Base-by-base conservation (phyloP, 1,140 invertebrate species). In the Zeugodacus cucurbitae region DNA sequence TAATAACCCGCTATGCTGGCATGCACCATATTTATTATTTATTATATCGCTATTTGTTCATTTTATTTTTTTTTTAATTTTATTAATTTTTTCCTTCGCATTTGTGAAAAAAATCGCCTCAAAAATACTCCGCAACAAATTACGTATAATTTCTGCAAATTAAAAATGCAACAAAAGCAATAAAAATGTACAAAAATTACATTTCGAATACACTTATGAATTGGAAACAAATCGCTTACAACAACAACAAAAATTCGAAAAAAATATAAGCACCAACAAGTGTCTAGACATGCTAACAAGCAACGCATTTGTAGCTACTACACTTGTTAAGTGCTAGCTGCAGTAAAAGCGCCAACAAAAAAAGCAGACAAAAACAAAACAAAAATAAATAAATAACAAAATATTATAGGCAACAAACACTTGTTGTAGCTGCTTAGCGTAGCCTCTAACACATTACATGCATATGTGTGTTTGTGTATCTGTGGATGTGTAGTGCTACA, bases 61-160 rank as follows among this genome's bases (percentile, higher is more conserved):
- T 10, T 41, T 8, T 32, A 29, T 32, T 32, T 67, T 67, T n/a
- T 10, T 67, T 11, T 11, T 32, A 34, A 10, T 32, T 32, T 11
- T 26, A 11, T 34, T 14, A 67, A 74, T 74, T 37, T 74, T 67
- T 26, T 62, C 1, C n/a, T 29, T 37, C 17, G 67, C 67, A 67
- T 32, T 10, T 34, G 7, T 10, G 7, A 37, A 8, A 67, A 74
- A 8, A 67, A 74, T 14, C 17, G 4, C n/a, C 10, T 29, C 37
- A 44, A 82, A 48, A 48, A 26, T 7, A n/a, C 74, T n/a, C 37
- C 11, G 48, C 14, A 62, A 86, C 78, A 88, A 88, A 88, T 86
- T 88, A 78, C 44, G 57, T 62, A 87, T 88, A 78, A 88, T 87
- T 88, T 88, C 87, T 87, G 88, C 62, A 87, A 88, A 87, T 88